Conservation (phyloP, 2,888 invertebrate species). For the Elysia crispata region DNA sequence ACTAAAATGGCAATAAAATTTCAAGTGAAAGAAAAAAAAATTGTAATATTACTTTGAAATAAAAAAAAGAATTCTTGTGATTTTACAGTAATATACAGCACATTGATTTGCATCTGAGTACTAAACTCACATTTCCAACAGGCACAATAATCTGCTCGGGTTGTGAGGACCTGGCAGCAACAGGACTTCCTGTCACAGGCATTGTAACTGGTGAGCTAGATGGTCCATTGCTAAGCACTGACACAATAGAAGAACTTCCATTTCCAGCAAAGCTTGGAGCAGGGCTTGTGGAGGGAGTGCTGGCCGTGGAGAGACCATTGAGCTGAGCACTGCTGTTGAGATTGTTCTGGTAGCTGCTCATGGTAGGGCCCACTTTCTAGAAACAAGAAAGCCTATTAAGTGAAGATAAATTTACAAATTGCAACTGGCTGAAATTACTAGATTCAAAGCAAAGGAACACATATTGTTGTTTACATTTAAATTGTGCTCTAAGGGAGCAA, state of each 20-base stretch:
- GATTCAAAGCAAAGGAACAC: no score
- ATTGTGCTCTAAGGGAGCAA: no score
- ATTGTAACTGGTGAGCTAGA: conserved; percentile 39
- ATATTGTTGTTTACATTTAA: no score
- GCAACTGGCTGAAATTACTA: no score
- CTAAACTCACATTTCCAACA: conserved; percentile 44
- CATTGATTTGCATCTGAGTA: neutral
- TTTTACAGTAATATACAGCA: no score
- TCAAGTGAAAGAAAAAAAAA: no score
- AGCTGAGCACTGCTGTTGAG: conserved; percentile 2
- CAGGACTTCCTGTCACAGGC: conserved; percentile 32
- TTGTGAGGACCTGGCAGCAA: conserved; percentile 23
- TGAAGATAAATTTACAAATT: no score
- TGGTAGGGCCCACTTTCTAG: neutral
- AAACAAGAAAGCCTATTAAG: no score
- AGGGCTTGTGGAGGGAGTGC: conserved; percentile 24
- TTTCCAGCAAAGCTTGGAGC: neutral
- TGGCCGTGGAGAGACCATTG: conserved; percentile 36
- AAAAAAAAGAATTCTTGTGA: no score
- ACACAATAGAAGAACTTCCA: neutral
- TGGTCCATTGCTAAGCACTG: conserved; percentile 43
- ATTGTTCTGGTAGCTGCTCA: conserved; percentile 37
- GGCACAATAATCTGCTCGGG: conserved; percentile 49
- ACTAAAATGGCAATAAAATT: no score
- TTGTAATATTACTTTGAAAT: no score